Evolutionary conservation across 2,113 vertebrate genomes (phyloP), one percentile per base, ranked within the genome.

Genomic region (Sterrhoptilus dennistouni): DNA sequence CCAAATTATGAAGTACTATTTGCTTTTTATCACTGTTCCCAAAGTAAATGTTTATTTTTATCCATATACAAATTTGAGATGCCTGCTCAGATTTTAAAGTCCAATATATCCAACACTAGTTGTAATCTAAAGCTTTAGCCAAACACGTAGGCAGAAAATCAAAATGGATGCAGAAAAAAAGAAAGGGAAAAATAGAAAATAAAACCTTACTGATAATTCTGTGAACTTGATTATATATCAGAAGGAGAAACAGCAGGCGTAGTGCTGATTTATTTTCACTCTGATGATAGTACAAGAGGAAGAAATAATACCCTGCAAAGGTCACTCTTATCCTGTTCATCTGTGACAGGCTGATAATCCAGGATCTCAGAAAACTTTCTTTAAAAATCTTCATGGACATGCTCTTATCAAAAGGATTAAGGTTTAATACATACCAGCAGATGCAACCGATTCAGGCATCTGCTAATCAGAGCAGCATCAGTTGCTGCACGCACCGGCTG

Each of bases 31-130:
- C 95, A 74, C 66, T 71, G 63, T 90, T 95, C 78, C 63, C 89
- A 95, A 95, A 94, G 91, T 96, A 96, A 96, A 95, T 97, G 96
- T 98, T 97, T 97, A 95, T 75, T 86, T 93, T 97, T 87, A 91
- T 89, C 93, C 83, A 94, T 53, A 44, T 42, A 95, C 83, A 92
- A 84, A 94, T 92, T 71, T n/a, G 79, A 75, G 81, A 96, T 95
- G 80, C 65, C 86, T 93, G 60, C 65, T 71, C 15, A 82, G 89
- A 96, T 94, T 96, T 95, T 95, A 80, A 97, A 96, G 95, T 68
- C 93, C 78, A 92, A 64, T 87, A 82, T 89, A 83, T 76, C 93
- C 95, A 94, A 94, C 35, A 63, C 60, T 29, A 68, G 78, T 88
- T 1, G 0, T 60, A 70, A 92, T 79, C 83, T 90, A 87, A 93